Conservation (phyloP, 2,797 vertebrate species). For the Pipistrellus pygmaeus region DNA sequence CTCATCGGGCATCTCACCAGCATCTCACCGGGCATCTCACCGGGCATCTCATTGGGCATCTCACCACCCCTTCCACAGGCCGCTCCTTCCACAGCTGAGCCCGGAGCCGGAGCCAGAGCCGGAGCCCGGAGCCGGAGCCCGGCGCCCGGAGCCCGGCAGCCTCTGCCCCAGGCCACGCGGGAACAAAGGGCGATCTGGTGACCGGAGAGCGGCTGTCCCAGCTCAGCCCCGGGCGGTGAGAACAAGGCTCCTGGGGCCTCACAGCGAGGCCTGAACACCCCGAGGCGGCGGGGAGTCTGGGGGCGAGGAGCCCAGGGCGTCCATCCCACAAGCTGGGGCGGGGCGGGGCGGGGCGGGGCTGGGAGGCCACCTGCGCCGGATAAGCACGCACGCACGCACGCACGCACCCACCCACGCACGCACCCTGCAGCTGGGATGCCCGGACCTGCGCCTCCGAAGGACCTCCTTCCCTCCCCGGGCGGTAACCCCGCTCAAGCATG, state of each 20-base stretch:
- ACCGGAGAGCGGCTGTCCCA: background rate
- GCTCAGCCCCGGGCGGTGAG: background rate
- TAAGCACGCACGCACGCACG: accelerated
- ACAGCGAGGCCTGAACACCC: background rate
- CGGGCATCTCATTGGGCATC: too few relatives aligned
- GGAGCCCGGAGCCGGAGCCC: background rate
- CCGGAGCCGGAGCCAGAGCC: too few relatives aligned
- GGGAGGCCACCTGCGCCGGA: background rate
- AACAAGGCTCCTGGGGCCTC: background rate
- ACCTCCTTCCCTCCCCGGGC: background rate
- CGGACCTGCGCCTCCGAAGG: background rate
- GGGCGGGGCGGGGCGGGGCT: accelerated
- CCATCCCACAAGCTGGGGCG: too few relatives aligned
- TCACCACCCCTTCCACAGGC: background rate
- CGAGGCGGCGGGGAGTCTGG: accelerated
- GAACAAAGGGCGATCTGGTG: background rate
- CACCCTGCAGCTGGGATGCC: background rate
- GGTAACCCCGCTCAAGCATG: background rate
- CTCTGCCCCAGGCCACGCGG: background rate
- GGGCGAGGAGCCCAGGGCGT: too few relatives aligned
- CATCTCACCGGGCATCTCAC: too few relatives aligned
- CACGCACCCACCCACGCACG: too few relatives aligned
- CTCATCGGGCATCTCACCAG: too few relatives aligned
- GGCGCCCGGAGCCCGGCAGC: background rate
- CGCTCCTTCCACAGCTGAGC: too few relatives aligned